These are phyloP conservation scores for Psilopsiagon aymara DNA, from an alignment of 2,113 vertebrate species.

Conservation along the genomic window DNA sequence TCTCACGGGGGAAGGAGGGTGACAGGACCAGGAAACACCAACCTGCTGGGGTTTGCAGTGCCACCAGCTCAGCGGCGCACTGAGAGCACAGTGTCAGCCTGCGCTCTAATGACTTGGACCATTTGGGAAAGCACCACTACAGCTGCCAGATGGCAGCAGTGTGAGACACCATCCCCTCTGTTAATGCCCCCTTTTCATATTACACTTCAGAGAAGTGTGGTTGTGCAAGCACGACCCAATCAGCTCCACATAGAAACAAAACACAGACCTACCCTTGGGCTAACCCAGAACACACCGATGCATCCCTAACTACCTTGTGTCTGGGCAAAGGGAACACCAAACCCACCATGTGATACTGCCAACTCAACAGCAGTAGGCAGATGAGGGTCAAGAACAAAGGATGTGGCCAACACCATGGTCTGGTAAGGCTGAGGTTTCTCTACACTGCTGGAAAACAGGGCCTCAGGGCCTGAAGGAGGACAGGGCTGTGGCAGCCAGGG, in stretches of 20 bases:
- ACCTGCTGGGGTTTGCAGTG: neutral
- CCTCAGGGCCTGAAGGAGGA: neutral
- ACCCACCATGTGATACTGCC: rapidly evolving
- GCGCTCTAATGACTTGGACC: neutral
- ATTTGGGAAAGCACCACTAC: neutral
- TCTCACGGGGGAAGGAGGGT: neutral
- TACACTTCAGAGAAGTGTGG: rapidly evolving
- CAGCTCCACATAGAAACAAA: neutral
- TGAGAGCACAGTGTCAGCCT: neutral
- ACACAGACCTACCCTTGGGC: neutral
- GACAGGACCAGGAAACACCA: neutral
- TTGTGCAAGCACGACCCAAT: neutral
- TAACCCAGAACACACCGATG: neutral
- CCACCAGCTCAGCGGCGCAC: neutral
- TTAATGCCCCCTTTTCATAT: no score
- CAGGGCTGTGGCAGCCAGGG: neutral
- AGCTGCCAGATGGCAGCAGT: neutral
- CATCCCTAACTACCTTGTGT: no score
- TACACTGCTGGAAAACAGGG: neutral
- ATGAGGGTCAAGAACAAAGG: neutral
- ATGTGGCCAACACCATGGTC: rapidly evolving
- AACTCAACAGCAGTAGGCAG: neutral
- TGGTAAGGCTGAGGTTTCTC: neutral
- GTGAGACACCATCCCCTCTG: neutral
- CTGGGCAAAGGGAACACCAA: neutral